Percentiles rank a stretch among this genome's conserved stretches.
Conservation (phyloP, 2,113 vertebrate species). For the Ictalurus punctatus region DNA sequence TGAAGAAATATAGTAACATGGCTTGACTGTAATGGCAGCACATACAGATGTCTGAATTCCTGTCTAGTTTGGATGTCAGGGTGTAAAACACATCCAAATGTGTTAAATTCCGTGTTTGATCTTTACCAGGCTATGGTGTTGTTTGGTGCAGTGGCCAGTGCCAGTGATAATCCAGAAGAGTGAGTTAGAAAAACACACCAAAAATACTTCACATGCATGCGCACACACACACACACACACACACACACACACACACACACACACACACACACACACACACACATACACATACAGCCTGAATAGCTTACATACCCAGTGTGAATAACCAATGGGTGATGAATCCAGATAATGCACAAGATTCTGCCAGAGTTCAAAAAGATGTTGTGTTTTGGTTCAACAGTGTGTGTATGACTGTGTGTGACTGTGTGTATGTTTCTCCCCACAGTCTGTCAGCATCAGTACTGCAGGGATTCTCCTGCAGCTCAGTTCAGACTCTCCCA, state of each 20-base stretch:
- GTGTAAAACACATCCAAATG: not conserved
- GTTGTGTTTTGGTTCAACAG: no score
- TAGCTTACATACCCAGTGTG: not conserved
- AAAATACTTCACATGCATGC: not conserved
- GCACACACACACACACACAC: not conserved
- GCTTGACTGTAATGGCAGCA: not conserved
- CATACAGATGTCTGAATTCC: not conserved
- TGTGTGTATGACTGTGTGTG: not conserved
- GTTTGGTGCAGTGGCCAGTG: conserved; percentile 36
- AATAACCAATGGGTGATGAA: not conserved
- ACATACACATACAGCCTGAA: no score
- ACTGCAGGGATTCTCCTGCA: conserved; percentile 69
- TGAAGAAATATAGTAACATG: not conserved
- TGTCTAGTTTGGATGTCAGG: not conserved
- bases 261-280: not conserved
- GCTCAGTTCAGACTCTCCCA: conserved; percentile 31
- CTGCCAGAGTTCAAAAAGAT: not conserved
- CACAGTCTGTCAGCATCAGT: conserved; percentile 62
- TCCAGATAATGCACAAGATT: not conserved
- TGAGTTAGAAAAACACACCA: conserved; percentile 49
- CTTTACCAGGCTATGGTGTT: conserved; percentile 58
- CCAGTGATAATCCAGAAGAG: conserved; percentile 54
- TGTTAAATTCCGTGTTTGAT: not conserved
- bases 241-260: not conserved
- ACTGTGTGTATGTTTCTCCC: not conserved